A percentile compares a stretch with the other conserved stretches of the same genome.
Evolutionary conservation across 2,113 vertebrate species (phyloP).

Genomic region (Choloepus hoffmanni): DNA sequence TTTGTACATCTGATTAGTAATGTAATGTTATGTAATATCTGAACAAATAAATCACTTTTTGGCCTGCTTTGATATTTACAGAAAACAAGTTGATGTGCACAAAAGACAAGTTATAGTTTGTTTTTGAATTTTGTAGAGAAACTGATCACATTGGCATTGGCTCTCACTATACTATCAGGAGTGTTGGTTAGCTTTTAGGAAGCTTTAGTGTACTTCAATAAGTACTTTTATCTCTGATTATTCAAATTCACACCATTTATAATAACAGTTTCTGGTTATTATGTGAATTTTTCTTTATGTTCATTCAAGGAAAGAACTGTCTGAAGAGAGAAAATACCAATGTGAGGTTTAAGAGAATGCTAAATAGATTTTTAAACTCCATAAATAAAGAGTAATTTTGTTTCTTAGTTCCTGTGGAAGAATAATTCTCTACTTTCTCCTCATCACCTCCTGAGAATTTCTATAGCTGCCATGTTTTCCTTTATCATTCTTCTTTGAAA

Average conservation of each 20-base stretch:
- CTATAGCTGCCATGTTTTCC: slow-evolving; percentile 1
- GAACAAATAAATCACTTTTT: slow-evolving; percentile 28
- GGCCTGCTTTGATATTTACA: slow-evolving; percentile 7
- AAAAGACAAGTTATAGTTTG: slow-evolving; percentile 8
- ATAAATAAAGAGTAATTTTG: slow-evolving; percentile 7
- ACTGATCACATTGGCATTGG: slow-evolving; percentile 37
- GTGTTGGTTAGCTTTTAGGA: slow-evolving; percentile 25
- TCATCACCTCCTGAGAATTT: background rate
- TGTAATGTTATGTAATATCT: background rate
- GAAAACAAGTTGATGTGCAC: background rate
- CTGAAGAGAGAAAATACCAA: background rate
- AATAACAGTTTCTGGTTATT: background rate
- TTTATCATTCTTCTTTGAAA: slow-evolving; percentile 25
- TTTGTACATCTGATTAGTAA: background rate
- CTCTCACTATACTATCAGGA: background rate
- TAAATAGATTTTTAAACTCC: background rate
- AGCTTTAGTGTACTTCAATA: slow-evolving; percentile 32
- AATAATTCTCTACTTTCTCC: background rate
- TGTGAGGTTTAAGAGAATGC: background rate
- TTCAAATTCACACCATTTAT: slow-evolving; percentile 26
- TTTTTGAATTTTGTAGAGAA: slow-evolving; percentile 35
- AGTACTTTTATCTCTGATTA: background rate
- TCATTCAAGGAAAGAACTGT: background rate
- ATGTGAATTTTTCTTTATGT: background rate
- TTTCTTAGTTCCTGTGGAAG: background rate